These are phyloP conservation scores for Cossypha dichroa DNA, from an alignment of 2,797 vertebrate genomes.

Conservation along the genomic window DNA sequence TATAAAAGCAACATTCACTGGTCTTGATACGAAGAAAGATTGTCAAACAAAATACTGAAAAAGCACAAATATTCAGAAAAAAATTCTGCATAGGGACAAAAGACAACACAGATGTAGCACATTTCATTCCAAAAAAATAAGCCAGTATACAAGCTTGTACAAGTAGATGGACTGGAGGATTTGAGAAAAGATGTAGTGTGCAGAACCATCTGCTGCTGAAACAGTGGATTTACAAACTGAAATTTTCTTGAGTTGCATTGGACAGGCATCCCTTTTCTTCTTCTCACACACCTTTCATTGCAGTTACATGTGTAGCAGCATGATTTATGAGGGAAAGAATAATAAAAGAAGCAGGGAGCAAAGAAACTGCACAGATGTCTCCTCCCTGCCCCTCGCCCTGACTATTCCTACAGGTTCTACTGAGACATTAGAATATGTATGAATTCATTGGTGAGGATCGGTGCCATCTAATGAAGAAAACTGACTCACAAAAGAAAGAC, in stretches of 20 bases:
- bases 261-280: background rate
- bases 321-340: background rate
- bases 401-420: background rate
- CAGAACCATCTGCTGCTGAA: constrained; percentile 1
- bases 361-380: background rate
- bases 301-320: background rate
- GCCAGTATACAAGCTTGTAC: background rate
- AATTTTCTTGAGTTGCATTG: background rate
- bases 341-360: background rate
- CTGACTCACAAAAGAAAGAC: background rate
- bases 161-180: background rate
- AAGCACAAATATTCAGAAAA: background rate
- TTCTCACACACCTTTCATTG: background rate
- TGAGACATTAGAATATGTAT: background rate
- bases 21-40: background rate
- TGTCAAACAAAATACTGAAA: background rate
- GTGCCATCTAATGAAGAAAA: background rate
- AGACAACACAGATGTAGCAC: background rate
- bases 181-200: background rate
- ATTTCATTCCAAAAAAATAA: background rate
- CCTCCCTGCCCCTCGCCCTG: background rate
- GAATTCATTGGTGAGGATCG: background rate
- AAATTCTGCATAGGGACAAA: background rate
- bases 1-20: background rate
- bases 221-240: background rate